Conservation (phyloP, 2,113 vertebrate genomes). For the Serilophus lunatus region DNA sequence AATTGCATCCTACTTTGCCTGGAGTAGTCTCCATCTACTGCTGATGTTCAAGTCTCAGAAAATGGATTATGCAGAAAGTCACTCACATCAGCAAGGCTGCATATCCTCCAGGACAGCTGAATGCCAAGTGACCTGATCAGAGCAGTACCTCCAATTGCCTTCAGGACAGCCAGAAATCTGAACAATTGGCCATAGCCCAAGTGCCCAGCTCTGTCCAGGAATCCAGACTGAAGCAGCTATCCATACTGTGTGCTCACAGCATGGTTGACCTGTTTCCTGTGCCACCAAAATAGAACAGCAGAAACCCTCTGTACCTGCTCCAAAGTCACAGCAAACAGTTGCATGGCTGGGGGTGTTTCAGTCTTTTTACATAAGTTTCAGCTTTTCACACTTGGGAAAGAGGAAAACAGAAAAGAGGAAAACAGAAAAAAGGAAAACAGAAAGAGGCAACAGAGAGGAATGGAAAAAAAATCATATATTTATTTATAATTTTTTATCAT, state of each 20-base stretch:
- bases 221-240: accelerated
- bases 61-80: not conserved
- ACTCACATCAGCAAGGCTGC: not conserved
- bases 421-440: too few species aligned
- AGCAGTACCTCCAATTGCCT: not conserved
- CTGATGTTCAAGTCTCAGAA: not conserved
- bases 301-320: not conserved
- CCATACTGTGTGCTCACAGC: not conserved
- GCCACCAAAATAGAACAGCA: not conserved
- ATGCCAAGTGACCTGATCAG: not conserved
- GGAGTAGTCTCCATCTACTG: not conserved
- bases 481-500: not conserved
- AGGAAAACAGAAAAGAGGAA: not conserved
- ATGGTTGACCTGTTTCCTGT: not conserved
- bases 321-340: not conserved
- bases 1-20: not conserved
- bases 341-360: not conserved
- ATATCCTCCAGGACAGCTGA: not conserved
- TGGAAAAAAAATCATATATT: too few species aligned
- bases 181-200: not conserved
- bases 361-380: not conserved
- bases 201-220: not conserved
- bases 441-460: too few species aligned
- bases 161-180: not conserved
- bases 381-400: not conserved